phyloP scores from a whole-genome alignment of 2,797 vertebrate genomes.

The Chrysolophus pictus region DNA sequence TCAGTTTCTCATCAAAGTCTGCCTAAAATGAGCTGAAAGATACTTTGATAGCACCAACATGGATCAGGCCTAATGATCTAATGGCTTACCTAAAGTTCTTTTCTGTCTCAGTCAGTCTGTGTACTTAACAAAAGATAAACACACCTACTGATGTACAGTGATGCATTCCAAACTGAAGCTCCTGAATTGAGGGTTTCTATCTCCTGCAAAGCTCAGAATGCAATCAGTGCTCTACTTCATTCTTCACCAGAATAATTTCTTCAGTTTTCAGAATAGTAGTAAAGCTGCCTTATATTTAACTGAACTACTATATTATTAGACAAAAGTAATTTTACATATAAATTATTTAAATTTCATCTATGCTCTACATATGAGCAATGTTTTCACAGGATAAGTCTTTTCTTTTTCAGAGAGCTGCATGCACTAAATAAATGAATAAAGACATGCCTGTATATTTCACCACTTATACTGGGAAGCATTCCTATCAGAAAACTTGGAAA shows the following conservation, averaged over 20 bases:
- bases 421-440: slow-evolving; percentile 83
- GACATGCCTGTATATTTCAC: slow-evolving; percentile 62
- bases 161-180: neutral
- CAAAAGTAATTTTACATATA: slow-evolving; percentile 76
- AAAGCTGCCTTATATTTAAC: slow-evolving; percentile 39
- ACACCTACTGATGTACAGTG: neutral
- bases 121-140: neutral
- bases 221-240: neutral
- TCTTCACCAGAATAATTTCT: neutral
- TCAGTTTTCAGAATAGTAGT: slow-evolving; percentile 56
- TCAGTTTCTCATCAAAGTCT: neutral
- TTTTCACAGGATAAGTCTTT: slow-evolving; percentile 66
- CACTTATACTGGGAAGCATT: slow-evolving; percentile 52
- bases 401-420: slow-evolving; percentile 74
- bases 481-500: slow-evolving; percentile 74
- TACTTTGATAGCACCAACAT: neutral
- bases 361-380: slow-evolving; percentile 58
- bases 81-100: neutral
- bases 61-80: neutral
- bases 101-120: neutral
- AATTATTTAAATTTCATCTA: slow-evolving; percentile 79
- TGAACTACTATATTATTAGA: neutral
- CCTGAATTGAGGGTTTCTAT: neutral
- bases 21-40: neutral
- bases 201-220: neutral